phyloP scores from a whole-genome alignment of 2,888 invertebrate genomes.

The Scelioninae gen. 2 region DNA sequence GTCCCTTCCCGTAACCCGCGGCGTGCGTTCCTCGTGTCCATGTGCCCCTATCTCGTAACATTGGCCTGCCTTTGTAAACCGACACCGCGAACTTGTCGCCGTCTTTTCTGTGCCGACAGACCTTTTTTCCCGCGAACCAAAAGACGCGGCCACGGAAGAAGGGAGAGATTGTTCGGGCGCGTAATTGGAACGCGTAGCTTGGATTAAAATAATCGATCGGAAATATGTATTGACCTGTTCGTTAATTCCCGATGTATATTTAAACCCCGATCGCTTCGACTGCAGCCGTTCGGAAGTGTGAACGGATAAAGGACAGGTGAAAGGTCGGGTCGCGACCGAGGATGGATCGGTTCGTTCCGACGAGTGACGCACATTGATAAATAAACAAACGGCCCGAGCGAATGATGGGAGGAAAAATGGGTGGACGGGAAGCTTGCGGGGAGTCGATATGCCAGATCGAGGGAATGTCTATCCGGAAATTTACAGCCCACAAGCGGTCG shows the following conservation, averaged over 20 bases:
- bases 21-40: conserved; percentile 19
- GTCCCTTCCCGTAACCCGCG: conserved; percentile 5
- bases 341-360: too few species aligned
- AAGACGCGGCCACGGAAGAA: not conserved
- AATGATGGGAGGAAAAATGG: too few species aligned
- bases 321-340: too few species aligned
- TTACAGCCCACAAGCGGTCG: not conserved
- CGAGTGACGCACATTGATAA: too few species aligned
- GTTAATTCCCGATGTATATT: conserved; percentile 21
- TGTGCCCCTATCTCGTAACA: not conserved
- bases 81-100: not conserved
- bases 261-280: not conserved
- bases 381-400: too few species aligned
- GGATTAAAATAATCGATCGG: conserved; percentile 45
- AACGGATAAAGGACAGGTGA: not conserved
- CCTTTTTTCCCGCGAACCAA: not conserved
- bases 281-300: too few species aligned
- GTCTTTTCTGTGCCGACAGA: not conserved
- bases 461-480: not conserved
- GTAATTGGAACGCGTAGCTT: conserved; percentile 19
- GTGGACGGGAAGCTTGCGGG: too few species aligned
- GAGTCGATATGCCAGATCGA: too few species aligned
- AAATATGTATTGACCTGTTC: conserved; percentile 34
- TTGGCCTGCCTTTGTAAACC: not conserved
- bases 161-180: conserved; percentile 3